phyloP scores from a whole-genome alignment of 2,888 invertebrate species.

The Caenorhabditis panamensis region DNA sequence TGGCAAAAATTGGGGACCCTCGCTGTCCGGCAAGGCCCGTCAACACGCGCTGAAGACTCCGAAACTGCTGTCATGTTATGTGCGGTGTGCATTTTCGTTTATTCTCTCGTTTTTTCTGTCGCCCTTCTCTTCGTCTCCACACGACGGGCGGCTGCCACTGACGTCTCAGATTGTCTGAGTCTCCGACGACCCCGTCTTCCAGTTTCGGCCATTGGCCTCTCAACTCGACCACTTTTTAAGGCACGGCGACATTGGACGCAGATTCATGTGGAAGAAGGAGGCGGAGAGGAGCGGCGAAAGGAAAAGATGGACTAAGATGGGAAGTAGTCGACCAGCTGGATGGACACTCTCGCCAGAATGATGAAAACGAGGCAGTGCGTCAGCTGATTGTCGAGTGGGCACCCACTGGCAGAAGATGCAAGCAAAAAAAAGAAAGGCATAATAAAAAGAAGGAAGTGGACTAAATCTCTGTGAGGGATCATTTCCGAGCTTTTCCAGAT shows the following conservation, averaged over 20 bases:
- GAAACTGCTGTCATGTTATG: constrained; percentile 59
- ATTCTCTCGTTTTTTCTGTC: constrained; percentile 52
- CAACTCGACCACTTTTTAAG: constrained; percentile 52
- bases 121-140: constrained; percentile 26
- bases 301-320: constrained; percentile 20
- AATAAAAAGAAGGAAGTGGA: constrained; percentile 38
- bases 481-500: not conserved
- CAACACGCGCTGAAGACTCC: constrained; percentile 49
- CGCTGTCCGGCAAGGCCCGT: constrained; percentile 30
- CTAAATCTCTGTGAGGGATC: constrained; percentile 6
- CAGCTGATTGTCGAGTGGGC: constrained; percentile 51
- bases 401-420: constrained; percentile 12
- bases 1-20: constrained; percentile 33
- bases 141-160: constrained; percentile 31
- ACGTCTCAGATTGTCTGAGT: constrained; percentile 35
- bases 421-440: constrained; percentile 33
- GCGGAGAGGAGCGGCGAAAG: too few species aligned
- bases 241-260: constrained; percentile 52
- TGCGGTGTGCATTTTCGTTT: constrained; percentile 61
- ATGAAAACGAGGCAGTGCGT: constrained; percentile 44
- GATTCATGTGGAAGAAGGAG: constrained; percentile 31
- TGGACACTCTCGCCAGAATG: constrained; percentile 43
- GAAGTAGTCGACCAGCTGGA: constrained; percentile 47
- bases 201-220: constrained; percentile 58
- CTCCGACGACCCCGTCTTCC: constrained; percentile 42